Conservation (phyloP, 2,888 invertebrate species). For the Cerceris rybyensis region DNA sequence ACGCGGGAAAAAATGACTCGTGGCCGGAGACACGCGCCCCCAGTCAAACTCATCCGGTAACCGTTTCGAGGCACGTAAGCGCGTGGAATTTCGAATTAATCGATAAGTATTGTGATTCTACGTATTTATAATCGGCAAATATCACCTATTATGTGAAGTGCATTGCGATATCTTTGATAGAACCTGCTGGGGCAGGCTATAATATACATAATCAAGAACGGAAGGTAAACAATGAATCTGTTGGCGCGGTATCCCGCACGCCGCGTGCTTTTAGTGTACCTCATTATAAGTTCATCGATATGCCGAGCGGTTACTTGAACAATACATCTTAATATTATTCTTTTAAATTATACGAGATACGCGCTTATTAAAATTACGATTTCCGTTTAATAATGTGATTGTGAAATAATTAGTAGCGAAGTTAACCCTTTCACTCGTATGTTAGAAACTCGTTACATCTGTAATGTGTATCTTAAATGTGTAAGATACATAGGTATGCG, state of each 20-base stretch:
- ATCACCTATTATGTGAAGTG: conserved; percentile 32
- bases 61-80: conserved; percentile 49
- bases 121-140: conserved; percentile 11
- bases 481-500: neutral
- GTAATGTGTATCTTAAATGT: conserved; percentile 6
- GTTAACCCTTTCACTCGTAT: conserved; percentile 38
- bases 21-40: conserved; percentile 62
- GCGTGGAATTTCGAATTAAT: conserved; percentile 58
- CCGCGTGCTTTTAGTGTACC: conserved; percentile 45
- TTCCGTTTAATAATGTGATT: neutral
- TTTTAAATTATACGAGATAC: neutral
- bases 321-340: neutral
- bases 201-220: conserved; percentile 41
- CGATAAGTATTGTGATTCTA: conserved; percentile 56
- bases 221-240: conserved; percentile 63
- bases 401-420: conserved; percentile 27
- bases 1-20: conserved; percentile 62
- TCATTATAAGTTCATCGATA: conserved; percentile 8
- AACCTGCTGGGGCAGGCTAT: conserved; percentile 9
- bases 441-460: conserved; percentile 14
- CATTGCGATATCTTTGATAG: neutral
- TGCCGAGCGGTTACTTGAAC: neutral
- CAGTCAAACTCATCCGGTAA: conserved; percentile 63
- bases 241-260: conserved; percentile 56
- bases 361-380: neutral